Conservation (phyloP, 2,797 vertebrate species). For the Apogon hyalosoma region DNA sequence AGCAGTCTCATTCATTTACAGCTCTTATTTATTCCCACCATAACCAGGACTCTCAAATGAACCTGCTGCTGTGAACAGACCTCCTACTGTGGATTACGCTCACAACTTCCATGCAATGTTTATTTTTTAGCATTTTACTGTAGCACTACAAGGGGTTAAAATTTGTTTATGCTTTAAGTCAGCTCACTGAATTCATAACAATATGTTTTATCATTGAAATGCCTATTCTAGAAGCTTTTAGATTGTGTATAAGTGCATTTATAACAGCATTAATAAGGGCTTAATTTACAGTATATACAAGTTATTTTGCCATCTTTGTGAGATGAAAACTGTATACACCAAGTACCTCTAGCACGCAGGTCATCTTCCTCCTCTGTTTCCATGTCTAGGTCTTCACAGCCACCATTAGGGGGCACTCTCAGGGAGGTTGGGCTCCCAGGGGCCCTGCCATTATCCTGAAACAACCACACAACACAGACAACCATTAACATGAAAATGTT, state of each 20-base stretch:
- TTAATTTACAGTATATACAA: conserved; percentile 6
- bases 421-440: conserved; percentile 89
- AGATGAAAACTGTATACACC: conserved; percentile 9
- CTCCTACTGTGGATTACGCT: conserved; percentile 25
- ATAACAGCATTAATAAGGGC: background rate
- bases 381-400: conserved; percentile 93
- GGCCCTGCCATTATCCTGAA: conserved; percentile 88
- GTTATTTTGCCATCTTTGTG: background rate
- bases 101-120: background rate
- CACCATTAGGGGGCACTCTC: conserved; percentile 89
- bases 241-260: background rate
- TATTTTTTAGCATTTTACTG: conserved; percentile 25
- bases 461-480: conserved; percentile 29
- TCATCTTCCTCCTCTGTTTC: conserved; percentile 96
- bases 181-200: conserved; percentile 24
- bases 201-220: conserved; percentile 31
- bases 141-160: conserved; percentile 18
- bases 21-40: conserved; percentile 31
- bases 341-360: conserved; percentile 89
- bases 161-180: conserved; percentile 17
- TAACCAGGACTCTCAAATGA: conserved; percentile 30
- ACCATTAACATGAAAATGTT: conserved; percentile 10
- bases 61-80: conserved; percentile 15
- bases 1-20: background rate
- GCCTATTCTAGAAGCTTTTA: conserved; percentile 2